These are phyloP conservation scores for Fulica atra DNA, from an alignment of 2,113 vertebrate genomes.

Conservation along the genomic window DNA sequence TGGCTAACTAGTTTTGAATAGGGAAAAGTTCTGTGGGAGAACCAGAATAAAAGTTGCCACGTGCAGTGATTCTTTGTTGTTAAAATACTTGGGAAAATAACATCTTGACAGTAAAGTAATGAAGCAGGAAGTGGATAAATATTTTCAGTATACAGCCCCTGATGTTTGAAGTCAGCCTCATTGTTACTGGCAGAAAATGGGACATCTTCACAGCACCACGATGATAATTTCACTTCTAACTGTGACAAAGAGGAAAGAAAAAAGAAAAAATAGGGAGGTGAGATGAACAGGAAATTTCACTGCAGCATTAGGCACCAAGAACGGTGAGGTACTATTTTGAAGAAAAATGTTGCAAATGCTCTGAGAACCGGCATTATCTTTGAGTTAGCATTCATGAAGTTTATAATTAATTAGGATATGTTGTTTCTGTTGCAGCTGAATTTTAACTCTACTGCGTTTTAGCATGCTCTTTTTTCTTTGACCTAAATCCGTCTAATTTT, in stretches of 20 bases:
- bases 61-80: not conserved
- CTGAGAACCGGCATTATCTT: slow-evolving; percentile 1
- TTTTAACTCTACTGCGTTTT: slow-evolving; percentile 43
- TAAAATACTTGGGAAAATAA: not conserved
- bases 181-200: not conserved
- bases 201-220: not conserved
- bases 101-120: not conserved
- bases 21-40: not conserved
- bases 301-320: not conserved
- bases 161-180: not conserved
- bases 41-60: not conserved
- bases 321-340: not conserved
- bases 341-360: not conserved
- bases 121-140: not conserved
- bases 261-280: not conserved
- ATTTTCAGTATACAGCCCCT: not conserved
- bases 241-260: not conserved
- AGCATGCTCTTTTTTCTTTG: slow-evolving; percentile 46
- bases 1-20: not conserved
- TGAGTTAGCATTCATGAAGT: slow-evolving; percentile 26
- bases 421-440: slow-evolving; percentile 37
- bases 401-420: slow-evolving; percentile 54
- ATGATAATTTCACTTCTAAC: not conserved
- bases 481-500: slow-evolving; percentile 65
- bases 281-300: slow-evolving; percentile 3